These are phyloP conservation scores for Empis stercorea DNA, from an alignment of 2,888 invertebrate genomes.

Conservation along the genomic window DNA sequence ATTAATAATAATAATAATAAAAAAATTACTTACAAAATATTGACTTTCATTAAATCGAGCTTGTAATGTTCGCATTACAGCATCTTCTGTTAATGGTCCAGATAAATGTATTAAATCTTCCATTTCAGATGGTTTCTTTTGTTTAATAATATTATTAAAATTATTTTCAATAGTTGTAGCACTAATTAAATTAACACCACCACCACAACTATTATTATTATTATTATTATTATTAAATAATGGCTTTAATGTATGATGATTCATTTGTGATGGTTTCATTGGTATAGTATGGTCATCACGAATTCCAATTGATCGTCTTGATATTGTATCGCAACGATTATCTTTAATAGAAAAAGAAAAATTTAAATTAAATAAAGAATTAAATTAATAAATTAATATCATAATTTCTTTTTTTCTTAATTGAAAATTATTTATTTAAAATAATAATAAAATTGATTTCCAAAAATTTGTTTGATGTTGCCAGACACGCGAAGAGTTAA, in stretches of 20 bases:
- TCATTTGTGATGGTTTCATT: constrained; percentile 8
- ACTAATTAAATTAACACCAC: constrained; percentile 9
- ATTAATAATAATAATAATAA: too few relatives aligned
- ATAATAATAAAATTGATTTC: too few relatives aligned
- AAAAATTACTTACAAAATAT: constrained; percentile 62
- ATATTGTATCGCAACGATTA: constrained; percentile 14
- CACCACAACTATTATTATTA: background rate
- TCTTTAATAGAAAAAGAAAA: background rate
- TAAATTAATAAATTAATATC: background rate
- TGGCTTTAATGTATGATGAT: constrained; percentile 6
- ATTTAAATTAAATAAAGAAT: too few relatives aligned
- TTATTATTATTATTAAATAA: constrained; percentile 4
- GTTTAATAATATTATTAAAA: constrained; percentile 2
- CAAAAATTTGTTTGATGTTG: too few relatives aligned
- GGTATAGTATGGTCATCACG: constrained; percentile 10
- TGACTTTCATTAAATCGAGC: constrained; percentile 75
- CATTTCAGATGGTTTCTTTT: constrained; percentile 40
- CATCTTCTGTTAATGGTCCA: constrained; percentile 88
- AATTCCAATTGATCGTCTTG: constrained; percentile 16
- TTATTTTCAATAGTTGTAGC: constrained; percentile 11
- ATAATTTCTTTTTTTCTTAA: too few relatives aligned
- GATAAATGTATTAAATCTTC: constrained; percentile 86
- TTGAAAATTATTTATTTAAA: too few relatives aligned
- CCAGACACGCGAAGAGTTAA: too few relatives aligned
- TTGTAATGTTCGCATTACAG: constrained; percentile 81